phyloP scores from a whole-genome alignment of 2,888 invertebrate species.

The Entomobrya proxima region DNA sequence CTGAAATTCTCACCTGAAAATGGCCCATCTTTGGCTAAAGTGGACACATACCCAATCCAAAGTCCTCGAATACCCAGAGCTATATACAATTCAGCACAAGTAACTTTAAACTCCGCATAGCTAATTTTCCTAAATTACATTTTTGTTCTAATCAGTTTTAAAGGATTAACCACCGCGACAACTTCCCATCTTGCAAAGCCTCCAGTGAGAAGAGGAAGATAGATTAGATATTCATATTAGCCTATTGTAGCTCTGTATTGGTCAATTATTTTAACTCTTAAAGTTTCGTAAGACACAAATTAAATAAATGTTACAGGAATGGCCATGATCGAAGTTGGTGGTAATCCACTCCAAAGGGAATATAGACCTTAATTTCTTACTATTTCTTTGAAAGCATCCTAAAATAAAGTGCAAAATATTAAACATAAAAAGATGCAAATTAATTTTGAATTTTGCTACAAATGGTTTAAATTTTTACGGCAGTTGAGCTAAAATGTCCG shows the following conservation, averaged over 20 bases:
- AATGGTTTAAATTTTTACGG: slow-evolving; percentile 78
- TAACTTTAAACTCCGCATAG: slow-evolving; percentile 83
- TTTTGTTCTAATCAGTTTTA: slow-evolving; percentile 97
- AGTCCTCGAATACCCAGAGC: slow-evolving; percentile 87
- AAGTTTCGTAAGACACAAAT: slow-evolving; percentile 97
- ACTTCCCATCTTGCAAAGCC: slow-evolving; percentile 81
- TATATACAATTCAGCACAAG: slow-evolving; percentile 81
- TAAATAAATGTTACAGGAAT: slow-evolving; percentile 97
- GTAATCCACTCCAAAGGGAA: slow-evolving; percentile 97
- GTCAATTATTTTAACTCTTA: slow-evolving; percentile 83
- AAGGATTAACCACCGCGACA: slow-evolving; percentile 90
- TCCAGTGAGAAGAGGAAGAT: slow-evolving; percentile 89
- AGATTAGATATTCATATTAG: slow-evolving; percentile 75
- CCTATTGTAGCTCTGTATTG: slow-evolving; percentile 77
- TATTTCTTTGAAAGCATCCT: slow-evolving; percentile 98
- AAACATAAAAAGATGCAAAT: background rate
- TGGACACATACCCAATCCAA: slow-evolving; percentile 92
- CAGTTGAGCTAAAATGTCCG: slow-evolving; percentile 84
- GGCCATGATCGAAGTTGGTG: slow-evolving; percentile 96
- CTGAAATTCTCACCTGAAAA: slow-evolving; percentile 86
- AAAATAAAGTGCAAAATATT: slow-evolving; percentile 27
- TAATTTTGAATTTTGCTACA: background rate
- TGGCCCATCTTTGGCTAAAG: slow-evolving; percentile 94
- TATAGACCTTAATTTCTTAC: slow-evolving; percentile 90
- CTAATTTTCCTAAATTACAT: slow-evolving; percentile 96